Percentiles rank a stretch among this genome's conserved stretches.
phyloP scores from a whole-genome alignment of 2,888 invertebrate species.

The Xylota segnis region DNA sequence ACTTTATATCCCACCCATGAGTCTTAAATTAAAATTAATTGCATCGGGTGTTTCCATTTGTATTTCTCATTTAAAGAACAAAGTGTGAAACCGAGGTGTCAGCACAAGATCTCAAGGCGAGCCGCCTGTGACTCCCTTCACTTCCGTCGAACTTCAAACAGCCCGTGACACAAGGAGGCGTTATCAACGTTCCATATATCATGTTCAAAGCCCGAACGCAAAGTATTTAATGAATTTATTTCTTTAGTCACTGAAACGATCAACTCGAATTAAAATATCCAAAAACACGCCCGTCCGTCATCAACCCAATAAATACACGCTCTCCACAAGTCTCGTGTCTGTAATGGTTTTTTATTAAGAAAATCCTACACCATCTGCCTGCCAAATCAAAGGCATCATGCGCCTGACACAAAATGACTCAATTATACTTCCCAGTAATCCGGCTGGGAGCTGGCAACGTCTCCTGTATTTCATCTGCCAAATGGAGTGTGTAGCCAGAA shows the following conservation, averaged over 20 bases:
- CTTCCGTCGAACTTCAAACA: not conserved
- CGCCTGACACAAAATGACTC: conserved; percentile 34
- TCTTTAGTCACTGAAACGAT: not conserved
- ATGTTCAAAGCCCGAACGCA: not conserved
- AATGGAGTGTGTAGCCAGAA: conserved; percentile 16
- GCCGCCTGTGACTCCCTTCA: not conserved
- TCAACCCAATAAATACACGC: conserved; percentile 37
- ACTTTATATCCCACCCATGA: not conserved
- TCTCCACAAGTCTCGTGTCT: conserved; percentile 11
- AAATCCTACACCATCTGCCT: conserved; percentile 32
- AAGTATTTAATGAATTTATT: conserved; percentile 15
- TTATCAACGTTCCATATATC: conserved; percentile 1
- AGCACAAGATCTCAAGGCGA: not conserved
- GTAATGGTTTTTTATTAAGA: conserved; percentile 44
- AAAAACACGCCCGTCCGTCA: conserved; percentile 9
- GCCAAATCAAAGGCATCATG: conserved; percentile 26
- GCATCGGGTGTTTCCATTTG: not conserved
- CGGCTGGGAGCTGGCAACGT: conserved; percentile 6
- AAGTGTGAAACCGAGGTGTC: not conserved
- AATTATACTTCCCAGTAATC: conserved; percentile 42
- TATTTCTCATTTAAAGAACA: not conserved
- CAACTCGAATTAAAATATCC: conserved; percentile 12
- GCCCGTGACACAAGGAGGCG: not conserved
- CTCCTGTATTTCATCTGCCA: conserved; percentile 23
- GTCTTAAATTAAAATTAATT: not conserved